phyloP scores from a whole-genome alignment of 2,113 vertebrate genomes.

The Laticauda colubrina region DNA sequence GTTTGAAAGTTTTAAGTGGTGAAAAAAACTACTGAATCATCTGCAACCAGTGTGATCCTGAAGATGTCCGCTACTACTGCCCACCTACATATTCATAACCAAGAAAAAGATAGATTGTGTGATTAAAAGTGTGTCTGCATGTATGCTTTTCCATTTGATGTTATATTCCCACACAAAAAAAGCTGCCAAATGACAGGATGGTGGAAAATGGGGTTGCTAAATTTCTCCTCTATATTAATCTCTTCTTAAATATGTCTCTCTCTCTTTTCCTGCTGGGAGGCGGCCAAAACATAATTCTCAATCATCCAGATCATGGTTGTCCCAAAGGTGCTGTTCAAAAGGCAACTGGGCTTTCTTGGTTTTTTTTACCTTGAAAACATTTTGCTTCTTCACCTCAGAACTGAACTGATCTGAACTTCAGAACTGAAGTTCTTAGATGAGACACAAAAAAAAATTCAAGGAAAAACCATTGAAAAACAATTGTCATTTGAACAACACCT shows the following conservation, averaged over 20 bases:
- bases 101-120: background rate
- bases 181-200: background rate
- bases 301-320: background rate
- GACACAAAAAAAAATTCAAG: background rate
- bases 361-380: background rate
- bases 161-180: background rate
- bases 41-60: background rate
- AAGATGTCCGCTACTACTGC: background rate
- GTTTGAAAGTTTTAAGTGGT: background rate
- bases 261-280: background rate
- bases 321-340: background rate
- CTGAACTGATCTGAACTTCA: background rate
- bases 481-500: background rate
- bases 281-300: background rate
- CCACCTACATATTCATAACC: background rate
- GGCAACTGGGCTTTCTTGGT: background rate
- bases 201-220: background rate
- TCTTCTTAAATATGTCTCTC: background rate
- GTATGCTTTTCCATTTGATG: background rate
- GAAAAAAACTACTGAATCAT: background rate
- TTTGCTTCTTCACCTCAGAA: background rate
- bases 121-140: background rate
- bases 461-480: background rate
- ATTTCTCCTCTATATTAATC: background rate
- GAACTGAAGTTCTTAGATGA: background rate